Percentiles rank a stretch among this genome's conserved stretches.
These are phyloP conservation scores for Chaetodon auriga DNA, from an alignment of 2,113 vertebrate genomes.

Conservation along the genomic window DNA sequence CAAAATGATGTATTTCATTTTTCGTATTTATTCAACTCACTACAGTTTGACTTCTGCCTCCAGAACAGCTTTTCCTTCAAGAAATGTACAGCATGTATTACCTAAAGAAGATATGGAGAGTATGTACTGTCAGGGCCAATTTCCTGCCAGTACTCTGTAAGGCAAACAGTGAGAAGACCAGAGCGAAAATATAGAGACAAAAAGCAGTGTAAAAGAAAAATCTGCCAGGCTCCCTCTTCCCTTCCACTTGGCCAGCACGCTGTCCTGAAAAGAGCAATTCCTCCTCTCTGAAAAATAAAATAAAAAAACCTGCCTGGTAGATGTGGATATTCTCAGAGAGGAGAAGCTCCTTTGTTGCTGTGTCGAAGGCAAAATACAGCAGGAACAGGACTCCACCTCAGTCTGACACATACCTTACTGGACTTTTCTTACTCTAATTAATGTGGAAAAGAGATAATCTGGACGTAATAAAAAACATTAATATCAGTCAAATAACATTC, in stretches of 20 bases:
- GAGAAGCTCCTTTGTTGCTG: not conserved
- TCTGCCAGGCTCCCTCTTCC: constrained; percentile 26
- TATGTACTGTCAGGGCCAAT: constrained; percentile 4
- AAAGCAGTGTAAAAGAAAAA: not conserved
- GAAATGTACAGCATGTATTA: constrained; percentile 15
- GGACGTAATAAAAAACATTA: not conserved
- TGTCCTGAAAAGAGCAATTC: constrained; percentile 2
- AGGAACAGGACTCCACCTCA: not conserved
- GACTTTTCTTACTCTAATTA: not conserved
- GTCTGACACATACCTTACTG: not conserved
- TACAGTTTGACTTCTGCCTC: not conserved
- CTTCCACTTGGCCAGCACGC: not conserved
- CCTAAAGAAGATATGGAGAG: constrained; percentile 9
- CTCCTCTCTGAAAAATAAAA: constrained; percentile 19
- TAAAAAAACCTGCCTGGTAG: not conserved
- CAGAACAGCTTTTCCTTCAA: constrained; percentile 13
- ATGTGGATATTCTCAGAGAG: constrained; percentile 2
- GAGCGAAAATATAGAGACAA: constrained; percentile 3
- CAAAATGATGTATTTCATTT: not conserved
- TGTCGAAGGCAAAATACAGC: not conserved
- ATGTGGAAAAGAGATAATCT: not conserved
- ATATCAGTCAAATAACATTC: too few species aligned
- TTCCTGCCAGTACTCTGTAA: constrained; percentile 16
- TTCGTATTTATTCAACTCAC: not conserved
- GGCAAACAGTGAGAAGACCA: constrained; percentile 10